Base-by-base conservation (phyloP, 2,888 invertebrate genomes). In the Acheta domesticus region DNA sequence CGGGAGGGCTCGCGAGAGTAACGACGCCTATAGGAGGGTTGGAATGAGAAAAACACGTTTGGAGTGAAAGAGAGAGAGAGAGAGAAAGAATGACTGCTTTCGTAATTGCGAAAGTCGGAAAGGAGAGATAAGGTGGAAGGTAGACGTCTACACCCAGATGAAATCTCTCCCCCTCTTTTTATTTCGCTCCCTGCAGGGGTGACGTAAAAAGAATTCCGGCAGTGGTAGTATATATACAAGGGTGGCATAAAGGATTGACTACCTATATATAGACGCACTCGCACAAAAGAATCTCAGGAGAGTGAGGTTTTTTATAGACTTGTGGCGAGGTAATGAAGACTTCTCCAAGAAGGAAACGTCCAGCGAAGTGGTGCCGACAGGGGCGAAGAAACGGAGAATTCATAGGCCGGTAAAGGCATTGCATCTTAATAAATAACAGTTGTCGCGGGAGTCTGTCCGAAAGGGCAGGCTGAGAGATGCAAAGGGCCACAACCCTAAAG, bases 1-100 rank as follows among this genome's bases (percentile, higher is more conserved):
- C n/a, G 62, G 62, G 12, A 12, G n/a, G n/a, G 62, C 16, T 36
- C 14, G 62, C 14, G 62, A n/a, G 62, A n/a, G 62, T 14, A 62
- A 62, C 62, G 62, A 62, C 62, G 62, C 14, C 14, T n/a, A 62
- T 14, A 62, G n/a, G 62, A n/a, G 62, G 62, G n/a, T 11, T 62
- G 62, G 62, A 62, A 62, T 62, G 62, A 62, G 62, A 62, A 62
- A 62, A 62, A 62, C 62, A 62, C 62, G n/a, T 62, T 62, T n/a
- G n/a, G 16, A 14, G 12, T n/a, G 62, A 62, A 62, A 62, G 62
- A 62, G 62, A 62, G 62, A 62, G n/a, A 62, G n/a, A 62, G 62
- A 12, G 62, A 62, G n/a, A 36, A 36, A 36, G 36, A 36, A 36
- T 36, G 36, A 8, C 36, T 36, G 62, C 62, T 14, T 62, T 62